Percentiles rank a stretch among this genome's conserved stretches.
Evolutionary conservation across 2,888 invertebrate species (phyloP).

Genomic region (Orthosia gothica): DNA sequence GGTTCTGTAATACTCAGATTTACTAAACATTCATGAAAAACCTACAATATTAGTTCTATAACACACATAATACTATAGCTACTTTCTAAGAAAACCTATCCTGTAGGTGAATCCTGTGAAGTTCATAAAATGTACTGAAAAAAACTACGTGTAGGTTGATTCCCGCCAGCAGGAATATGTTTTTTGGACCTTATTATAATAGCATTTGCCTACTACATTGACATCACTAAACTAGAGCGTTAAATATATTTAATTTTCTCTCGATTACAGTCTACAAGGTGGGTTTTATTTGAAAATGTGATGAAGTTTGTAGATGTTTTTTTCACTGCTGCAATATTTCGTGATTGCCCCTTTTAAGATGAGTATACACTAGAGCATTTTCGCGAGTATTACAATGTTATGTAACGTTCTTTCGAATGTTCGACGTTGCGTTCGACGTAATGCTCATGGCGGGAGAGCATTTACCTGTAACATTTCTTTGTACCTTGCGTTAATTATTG

Average conservation of each 20-base stretch:
- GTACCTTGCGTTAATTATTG: too few relatives aligned
- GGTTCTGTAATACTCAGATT: conserved; percentile 7
- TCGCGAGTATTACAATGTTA: too few relatives aligned
- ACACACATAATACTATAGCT: conserved; percentile 42
- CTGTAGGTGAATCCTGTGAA: conserved; percentile 41
- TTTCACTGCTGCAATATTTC: neutral
- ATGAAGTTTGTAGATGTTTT: neutral
- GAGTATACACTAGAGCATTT: too few relatives aligned
- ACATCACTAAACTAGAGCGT: conserved; percentile 19
- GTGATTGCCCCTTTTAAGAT: neutral
- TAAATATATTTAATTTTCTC: conserved; percentile 41
- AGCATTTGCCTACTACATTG: conserved; percentile 26
- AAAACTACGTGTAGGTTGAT: conserved; percentile 29
- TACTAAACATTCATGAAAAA: conserved; percentile 55
- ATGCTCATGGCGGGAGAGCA: too few relatives aligned
- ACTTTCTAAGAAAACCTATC: conserved; percentile 45
- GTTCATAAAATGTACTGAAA: conserved; percentile 22
- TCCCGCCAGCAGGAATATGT: conserved; percentile 61
- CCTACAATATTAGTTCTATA: conserved; percentile 40
- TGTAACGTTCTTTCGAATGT: too few relatives aligned
- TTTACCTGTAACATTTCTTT: too few relatives aligned
- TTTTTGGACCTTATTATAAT: conserved; percentile 5
- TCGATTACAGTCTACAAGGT: conserved; percentile 44
- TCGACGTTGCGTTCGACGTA: too few relatives aligned
- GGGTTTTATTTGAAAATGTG: conserved; percentile 21